phyloP scores from a whole-genome alignment of 1,140 invertebrate species.

The Bombus breviceps region DNA sequence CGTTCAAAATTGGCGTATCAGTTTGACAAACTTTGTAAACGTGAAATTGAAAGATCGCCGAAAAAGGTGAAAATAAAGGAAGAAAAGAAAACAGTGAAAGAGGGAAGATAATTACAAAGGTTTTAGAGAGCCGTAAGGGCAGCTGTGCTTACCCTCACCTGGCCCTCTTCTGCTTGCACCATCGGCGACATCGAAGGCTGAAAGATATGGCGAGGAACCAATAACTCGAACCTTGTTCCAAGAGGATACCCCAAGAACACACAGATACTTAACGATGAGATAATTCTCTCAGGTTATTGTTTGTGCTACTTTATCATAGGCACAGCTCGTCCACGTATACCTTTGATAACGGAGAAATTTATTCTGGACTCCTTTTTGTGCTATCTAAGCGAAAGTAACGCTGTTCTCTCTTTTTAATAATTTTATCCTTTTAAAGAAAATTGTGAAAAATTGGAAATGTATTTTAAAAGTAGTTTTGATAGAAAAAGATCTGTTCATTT shows the following conservation, averaged over 20 bases:
- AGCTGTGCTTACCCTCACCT: conserved; percentile 69
- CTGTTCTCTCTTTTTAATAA: neutral
- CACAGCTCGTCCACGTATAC: conserved; percentile 7
- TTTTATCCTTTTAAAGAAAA: conserved; percentile 18
- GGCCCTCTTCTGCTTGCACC: conserved; percentile 35
- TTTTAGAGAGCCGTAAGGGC: conserved; percentile 39
- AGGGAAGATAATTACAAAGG: conserved; percentile 54
- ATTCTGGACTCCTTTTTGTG: neutral
- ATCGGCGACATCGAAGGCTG: conserved; percentile 19
- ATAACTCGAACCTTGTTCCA: conserved; percentile 36
- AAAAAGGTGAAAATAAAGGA: neutral
- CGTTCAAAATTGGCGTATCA: conserved; percentile 12
- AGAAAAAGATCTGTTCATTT: no score
- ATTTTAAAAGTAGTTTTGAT: neutral
- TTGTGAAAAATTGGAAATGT: neutral
- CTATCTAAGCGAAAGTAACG: conserved; percentile 9
- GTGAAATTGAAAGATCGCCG: conserved; percentile 31
- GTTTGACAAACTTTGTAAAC: neutral
- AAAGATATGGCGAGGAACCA: conserved; percentile 44
- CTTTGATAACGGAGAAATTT: conserved; percentile 57
- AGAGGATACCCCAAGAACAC: conserved; percentile 28
- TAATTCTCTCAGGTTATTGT: conserved; percentile 47
- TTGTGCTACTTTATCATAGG: conserved; percentile 48
- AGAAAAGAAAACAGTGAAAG: neutral
- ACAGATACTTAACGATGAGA: conserved; percentile 47